Evolutionary conservation across 1,140 invertebrate species (phyloP).

Genomic region (Pomacea maculata): DNA sequence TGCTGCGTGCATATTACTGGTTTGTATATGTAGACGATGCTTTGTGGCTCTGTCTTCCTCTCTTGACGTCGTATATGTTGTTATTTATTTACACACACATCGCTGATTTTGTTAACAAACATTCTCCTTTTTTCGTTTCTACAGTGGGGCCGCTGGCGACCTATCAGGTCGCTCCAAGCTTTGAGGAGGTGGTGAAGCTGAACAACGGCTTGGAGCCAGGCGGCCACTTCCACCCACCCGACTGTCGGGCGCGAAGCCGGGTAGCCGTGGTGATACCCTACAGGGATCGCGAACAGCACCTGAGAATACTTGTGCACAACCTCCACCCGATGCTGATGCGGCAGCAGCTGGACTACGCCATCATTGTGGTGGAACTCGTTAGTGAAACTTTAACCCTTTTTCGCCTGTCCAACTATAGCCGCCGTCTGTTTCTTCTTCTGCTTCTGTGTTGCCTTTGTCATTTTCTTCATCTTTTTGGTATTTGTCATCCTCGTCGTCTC

Average conservation of each 20-base stretch:
- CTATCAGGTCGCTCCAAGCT: slow-evolving; percentile 12
- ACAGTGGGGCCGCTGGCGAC: slow-evolving; percentile 31
- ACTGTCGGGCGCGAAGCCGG: slow-evolving; percentile 40
- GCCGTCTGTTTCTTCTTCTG: no score
- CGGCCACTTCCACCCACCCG: slow-evolving; percentile 43
- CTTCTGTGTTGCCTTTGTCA: no score
- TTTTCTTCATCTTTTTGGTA: no score
- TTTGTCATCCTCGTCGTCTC: no score
- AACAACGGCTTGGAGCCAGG: slow-evolving; percentile 39
- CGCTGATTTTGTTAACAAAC: no score
- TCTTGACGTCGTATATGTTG: no score
- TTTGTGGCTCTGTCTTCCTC: no score
- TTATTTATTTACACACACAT: no score
- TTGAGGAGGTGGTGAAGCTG: slow-evolving; percentile 31
- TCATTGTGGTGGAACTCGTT: slow-evolving; percentile 54
- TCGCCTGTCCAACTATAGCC: no score
- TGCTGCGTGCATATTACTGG: no score
- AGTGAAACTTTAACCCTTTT: background rate
- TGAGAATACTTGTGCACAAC: slow-evolving; percentile 48
- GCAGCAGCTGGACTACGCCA: slow-evolving; percentile 53
- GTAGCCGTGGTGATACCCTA: slow-evolving; percentile 52
- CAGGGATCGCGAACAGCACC: slow-evolving; percentile 47
- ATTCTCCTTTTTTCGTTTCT: no score
- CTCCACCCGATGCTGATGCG: slow-evolving; percentile 49
- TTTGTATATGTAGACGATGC: no score